Percentiles rank a stretch among this genome's conserved stretches.
These are phyloP conservation scores for Altica lythri DNA, from an alignment of 2,888 invertebrate species.

Conservation along the genomic window DNA sequence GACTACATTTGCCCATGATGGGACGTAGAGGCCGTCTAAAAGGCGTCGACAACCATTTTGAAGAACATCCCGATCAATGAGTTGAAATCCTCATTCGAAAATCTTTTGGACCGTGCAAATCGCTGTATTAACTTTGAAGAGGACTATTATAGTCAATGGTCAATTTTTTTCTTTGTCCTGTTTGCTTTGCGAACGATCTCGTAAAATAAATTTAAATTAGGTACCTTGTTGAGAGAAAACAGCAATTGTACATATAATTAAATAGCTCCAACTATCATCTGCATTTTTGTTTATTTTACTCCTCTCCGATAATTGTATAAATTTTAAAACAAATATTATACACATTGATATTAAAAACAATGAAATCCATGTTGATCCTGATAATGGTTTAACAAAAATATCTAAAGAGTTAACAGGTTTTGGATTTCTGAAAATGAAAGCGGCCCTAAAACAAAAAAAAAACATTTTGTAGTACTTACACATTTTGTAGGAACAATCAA, in stretches of 20 bases:
- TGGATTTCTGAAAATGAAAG: slow-evolving; percentile 49
- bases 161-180: not conserved
- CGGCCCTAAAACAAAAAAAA: slow-evolving; percentile 40
- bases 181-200: not conserved
- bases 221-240: slow-evolving; percentile 52
- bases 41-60: no score
- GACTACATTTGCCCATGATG: no score
- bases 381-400: slow-evolving; percentile 47
- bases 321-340: slow-evolving; percentile 39
- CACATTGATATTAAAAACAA: slow-evolving; percentile 36
- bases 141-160: no score
- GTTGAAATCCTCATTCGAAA: no score
- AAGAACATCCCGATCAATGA: no score
- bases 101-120: no score
- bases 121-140: no score
- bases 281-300: slow-evolving; percentile 17
- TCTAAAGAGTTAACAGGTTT: slow-evolving; percentile 45
- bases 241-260: slow-evolving; percentile 42
- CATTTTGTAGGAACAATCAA: not conserved
- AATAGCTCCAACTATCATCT: slow-evolving; percentile 45
- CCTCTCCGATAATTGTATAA: slow-evolving; percentile 38
- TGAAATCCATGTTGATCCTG: slow-evolving; percentile 44
- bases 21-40: no score
- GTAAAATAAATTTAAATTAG: not conserved
- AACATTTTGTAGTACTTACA: not conserved